Percentiles rank a stretch among this genome's conserved stretches.
Evolutionary conservation across 2,888 invertebrate species (phyloP).

Genomic region (Microplitis deprimator): DNA sequence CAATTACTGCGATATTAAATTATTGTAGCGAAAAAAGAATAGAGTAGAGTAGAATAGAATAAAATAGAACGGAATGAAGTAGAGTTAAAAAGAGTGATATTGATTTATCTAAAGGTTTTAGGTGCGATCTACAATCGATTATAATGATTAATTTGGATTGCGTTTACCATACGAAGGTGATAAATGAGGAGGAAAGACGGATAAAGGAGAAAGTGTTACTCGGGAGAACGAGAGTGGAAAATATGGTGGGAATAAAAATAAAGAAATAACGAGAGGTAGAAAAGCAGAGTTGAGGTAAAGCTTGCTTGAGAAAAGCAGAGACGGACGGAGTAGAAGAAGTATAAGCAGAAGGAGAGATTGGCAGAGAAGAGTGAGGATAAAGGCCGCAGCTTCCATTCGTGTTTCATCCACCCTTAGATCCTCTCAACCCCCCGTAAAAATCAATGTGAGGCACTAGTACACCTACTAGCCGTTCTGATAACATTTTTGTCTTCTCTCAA

Average conservation of each 20-base stretch:
- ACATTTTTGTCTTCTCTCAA: conserved; percentile 51
- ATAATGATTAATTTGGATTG: conserved; percentile 21
- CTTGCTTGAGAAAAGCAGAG: conserved; percentile 46
- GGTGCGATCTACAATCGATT: conserved; percentile 24
- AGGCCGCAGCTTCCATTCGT: conserved; percentile 56
- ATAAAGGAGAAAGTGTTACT: conserved; percentile 34
- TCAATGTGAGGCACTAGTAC: conserved; percentile 61
- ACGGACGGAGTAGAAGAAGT: background rate
- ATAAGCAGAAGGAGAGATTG: conserved; percentile 44
- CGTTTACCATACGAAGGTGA: conserved; percentile 32
- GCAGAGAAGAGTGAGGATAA: conserved; percentile 54
- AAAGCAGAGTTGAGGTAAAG: conserved; percentile 40
- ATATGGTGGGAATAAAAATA: conserved; percentile 3
- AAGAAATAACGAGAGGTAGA: conserved; percentile 2
- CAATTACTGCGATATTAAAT: background rate
- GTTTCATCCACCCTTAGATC: conserved; percentile 57
- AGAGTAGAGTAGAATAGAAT: background rate
- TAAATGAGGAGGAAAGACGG: conserved; percentile 39
- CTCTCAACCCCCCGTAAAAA: conserved; percentile 59
- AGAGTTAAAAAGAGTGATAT: background rate
- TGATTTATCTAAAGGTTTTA: background rate
- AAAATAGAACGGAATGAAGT: background rate
- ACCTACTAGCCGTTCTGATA: conserved; percentile 62
- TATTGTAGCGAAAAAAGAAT: background rate
- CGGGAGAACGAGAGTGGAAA: conserved; percentile 20